Conservation (phyloP, 2,888 invertebrate genomes). For the Anthrax anthrax region DNA sequence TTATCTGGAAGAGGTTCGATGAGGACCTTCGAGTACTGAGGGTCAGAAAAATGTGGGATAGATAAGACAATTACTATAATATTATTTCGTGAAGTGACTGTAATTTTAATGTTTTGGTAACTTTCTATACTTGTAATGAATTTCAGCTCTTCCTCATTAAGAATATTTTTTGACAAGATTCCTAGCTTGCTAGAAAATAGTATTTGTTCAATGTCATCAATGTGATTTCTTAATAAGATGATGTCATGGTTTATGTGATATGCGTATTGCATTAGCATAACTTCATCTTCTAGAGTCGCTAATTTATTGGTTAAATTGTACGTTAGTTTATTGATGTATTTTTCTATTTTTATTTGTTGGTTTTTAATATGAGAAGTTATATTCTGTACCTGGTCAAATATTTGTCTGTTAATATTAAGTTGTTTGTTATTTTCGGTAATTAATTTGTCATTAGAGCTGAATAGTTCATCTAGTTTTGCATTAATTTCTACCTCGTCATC, state of each 20-base stretch:
- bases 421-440: too few species aligned
- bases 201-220: conserved; percentile 5
- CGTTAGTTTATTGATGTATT: conserved; percentile 9
- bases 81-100: conserved; percentile 4
- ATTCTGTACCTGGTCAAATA: too few species aligned
- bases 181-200: conserved; percentile 8
- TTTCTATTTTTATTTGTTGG: conserved; percentile 8
- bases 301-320: too few species aligned
- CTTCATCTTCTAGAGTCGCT: too few species aligned
- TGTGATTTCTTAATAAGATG: conserved; percentile 1
- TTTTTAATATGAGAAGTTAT: too few species aligned
- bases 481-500: too few species aligned
- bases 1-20: neutral
- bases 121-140: conserved; percentile 4
- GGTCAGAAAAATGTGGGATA: conserved; percentile 3
- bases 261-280: conserved; percentile 2
- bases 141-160: conserved; percentile 2
- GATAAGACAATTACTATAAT: conserved; percentile 4
- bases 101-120: conserved; percentile 6
- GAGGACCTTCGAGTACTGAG: neutral
- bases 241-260: conserved; percentile 1
- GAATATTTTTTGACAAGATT: conserved; percentile 4
- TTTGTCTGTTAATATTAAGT: too few species aligned
- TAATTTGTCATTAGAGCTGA: too few species aligned
- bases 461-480: too few species aligned